Evolutionary conservation across 2,113 vertebrate genomes (phyloP).

Genomic region (Shinisaurus crocodilurus): DNA sequence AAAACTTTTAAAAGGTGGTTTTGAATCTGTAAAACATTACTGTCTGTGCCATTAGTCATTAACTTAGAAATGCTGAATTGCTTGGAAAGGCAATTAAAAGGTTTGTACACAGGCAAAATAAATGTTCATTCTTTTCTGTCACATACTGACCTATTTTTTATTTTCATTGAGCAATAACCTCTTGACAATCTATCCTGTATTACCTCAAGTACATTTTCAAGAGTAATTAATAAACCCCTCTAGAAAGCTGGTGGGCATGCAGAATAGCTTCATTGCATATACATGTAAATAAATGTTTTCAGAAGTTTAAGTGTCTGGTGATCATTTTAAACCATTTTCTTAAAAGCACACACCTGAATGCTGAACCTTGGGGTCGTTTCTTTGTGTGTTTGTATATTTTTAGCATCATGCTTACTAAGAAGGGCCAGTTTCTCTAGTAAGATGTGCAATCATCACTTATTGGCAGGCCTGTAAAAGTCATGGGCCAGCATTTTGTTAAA

Average conservation of each 20-base stretch:
- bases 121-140: conserved; percentile 27
- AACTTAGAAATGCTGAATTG: not conserved
- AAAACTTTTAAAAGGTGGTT: conserved; percentile 10
- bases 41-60: not conserved
- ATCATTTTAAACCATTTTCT: not conserved
- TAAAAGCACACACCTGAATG: not conserved
- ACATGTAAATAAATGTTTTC: conserved; percentile 16
- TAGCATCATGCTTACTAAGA: not conserved
- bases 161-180: conserved; percentile 38
- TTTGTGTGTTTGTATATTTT: not conserved
- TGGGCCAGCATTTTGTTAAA: not conserved
- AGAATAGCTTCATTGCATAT: not conserved
- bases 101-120: conserved; percentile 21
- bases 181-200: conserved; percentile 11
- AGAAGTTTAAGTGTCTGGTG: not conserved
- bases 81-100: conserved; percentile 26
- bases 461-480: not conserved
- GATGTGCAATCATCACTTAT: accelerated
- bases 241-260: not conserved
- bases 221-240: conserved; percentile 20
- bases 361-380: not conserved
- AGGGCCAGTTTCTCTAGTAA: not conserved
- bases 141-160: conserved; percentile 35
- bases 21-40: not conserved
- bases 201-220: conserved; percentile 39